Percentiles rank a stretch among this genome's conserved stretches.
Evolutionary conservation across 2,113 vertebrate species (phyloP).

Genomic region (Tapirus terrestris): DNA sequence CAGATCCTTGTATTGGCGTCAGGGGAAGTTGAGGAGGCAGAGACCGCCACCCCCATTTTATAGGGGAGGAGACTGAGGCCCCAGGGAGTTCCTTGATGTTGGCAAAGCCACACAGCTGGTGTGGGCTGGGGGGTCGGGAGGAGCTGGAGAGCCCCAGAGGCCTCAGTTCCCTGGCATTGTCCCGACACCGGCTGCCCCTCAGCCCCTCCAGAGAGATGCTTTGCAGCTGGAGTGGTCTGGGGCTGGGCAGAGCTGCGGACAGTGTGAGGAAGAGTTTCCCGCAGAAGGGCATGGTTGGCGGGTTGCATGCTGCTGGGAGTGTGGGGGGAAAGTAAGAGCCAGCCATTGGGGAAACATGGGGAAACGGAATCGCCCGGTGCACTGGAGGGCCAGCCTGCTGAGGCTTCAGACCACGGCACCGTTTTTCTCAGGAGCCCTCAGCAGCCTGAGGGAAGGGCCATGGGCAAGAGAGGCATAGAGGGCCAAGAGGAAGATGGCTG

Average conservation of each 20-base stretch:
- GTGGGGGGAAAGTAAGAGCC: background rate
- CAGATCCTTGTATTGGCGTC: background rate
- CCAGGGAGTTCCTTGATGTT: background rate
- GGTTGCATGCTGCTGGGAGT: background rate
- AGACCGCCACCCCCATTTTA: background rate
- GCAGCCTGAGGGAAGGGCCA: background rate
- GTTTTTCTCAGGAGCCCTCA: background rate
- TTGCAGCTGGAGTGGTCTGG: background rate
- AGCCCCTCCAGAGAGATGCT: background rate
- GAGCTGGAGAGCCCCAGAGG: background rate
- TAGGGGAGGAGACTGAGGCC: background rate
- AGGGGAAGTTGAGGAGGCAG: background rate
- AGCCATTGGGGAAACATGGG: background rate
- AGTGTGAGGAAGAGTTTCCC: background rate
- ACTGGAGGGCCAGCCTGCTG: fast-evolving
- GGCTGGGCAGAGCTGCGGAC: background rate
- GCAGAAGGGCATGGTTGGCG: background rate
- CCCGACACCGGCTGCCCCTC: background rate
- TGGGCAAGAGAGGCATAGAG: background rate
- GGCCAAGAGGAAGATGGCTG: background rate
- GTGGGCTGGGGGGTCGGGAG: background rate
- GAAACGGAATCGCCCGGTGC: background rate
- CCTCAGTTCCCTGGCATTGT: background rate
- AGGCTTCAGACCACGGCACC: background rate
- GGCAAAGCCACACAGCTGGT: background rate